Conservation (phyloP, 2,797 vertebrate species). For the Rhabdophis nuchalis region DNA sequence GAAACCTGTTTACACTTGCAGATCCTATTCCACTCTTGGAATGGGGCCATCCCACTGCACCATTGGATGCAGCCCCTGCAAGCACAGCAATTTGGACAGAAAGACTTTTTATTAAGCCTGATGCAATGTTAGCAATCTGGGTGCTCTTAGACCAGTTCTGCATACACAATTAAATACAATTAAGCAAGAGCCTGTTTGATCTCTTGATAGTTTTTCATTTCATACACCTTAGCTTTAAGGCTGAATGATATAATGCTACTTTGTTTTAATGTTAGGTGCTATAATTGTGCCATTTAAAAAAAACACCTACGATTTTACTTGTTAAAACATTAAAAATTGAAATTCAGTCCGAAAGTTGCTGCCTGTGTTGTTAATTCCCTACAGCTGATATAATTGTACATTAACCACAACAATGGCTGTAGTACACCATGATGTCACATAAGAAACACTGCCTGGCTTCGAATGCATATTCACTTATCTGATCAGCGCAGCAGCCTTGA, state of each 20-base stretch:
- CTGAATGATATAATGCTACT: background rate
- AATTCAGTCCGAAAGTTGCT: background rate
- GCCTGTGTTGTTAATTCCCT: background rate
- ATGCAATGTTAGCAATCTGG: background rate
- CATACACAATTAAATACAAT: constrained; percentile 3
- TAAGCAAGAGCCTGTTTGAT: background rate
- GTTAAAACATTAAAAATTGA: background rate
- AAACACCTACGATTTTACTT: background rate
- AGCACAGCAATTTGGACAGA: background rate
- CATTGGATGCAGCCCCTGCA: background rate
- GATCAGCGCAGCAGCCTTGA: background rate
- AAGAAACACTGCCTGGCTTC: background rate
- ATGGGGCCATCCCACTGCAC: background rate
- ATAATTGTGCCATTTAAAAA: background rate
- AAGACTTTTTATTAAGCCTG: background rate
- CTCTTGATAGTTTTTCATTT: constrained; percentile 1
- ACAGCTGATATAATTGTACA: background rate
- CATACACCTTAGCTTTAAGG: background rate
- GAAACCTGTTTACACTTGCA: background rate
- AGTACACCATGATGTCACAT: background rate
- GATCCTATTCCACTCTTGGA: background rate
- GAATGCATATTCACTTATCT: background rate
- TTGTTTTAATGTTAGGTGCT: background rate
- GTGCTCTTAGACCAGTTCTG: background rate
- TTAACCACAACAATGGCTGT: background rate